These are phyloP conservation scores for Lochmaea capreae DNA, from an alignment of 2,888 invertebrate species.

Conservation along the genomic window DNA sequence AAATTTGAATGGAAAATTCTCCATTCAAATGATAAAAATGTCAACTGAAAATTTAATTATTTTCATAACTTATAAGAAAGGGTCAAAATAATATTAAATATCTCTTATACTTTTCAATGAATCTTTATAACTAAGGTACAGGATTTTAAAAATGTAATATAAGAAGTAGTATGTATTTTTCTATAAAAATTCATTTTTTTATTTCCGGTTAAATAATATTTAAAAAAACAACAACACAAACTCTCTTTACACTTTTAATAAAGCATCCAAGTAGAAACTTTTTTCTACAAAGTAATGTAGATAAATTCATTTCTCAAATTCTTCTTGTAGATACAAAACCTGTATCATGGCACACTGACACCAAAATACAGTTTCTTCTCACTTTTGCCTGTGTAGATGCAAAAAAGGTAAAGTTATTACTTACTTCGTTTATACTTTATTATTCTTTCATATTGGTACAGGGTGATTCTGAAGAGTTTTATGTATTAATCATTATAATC, in stretches of 20 bases:
- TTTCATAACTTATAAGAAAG: no score
- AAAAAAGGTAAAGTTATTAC: conserved; percentile 43
- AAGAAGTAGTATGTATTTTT: neutral
- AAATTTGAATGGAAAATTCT: no score
- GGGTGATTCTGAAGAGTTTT: neutral
- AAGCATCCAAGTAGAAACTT: conserved; percentile 49
- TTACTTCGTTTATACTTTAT: conserved; percentile 22
- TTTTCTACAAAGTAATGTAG: conserved; percentile 33
- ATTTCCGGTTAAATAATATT: conserved; percentile 11
- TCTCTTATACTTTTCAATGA: no score
- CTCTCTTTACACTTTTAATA: conserved; percentile 47
- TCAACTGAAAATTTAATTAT: no score
- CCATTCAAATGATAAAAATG: no score
- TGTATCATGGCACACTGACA: conserved; percentile 45
- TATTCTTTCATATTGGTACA: conserved; percentile 7
- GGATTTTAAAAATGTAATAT: neutral
- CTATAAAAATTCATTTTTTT: neutral
- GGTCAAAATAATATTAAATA: no score
- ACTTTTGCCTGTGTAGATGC: conserved; percentile 52
- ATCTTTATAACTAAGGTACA: no score
- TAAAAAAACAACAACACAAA: conserved; percentile 35
- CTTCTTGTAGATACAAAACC: conserved; percentile 42
- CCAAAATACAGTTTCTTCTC: conserved; percentile 48
- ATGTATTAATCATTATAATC: neutral
- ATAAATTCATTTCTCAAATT: conserved; percentile 31